A percentile compares a stretch with the other conserved stretches of the same genome.
Evolutionary conservation across 2,888 invertebrate species (phyloP).

Genomic region (Tenthredo mesomela): DNA sequence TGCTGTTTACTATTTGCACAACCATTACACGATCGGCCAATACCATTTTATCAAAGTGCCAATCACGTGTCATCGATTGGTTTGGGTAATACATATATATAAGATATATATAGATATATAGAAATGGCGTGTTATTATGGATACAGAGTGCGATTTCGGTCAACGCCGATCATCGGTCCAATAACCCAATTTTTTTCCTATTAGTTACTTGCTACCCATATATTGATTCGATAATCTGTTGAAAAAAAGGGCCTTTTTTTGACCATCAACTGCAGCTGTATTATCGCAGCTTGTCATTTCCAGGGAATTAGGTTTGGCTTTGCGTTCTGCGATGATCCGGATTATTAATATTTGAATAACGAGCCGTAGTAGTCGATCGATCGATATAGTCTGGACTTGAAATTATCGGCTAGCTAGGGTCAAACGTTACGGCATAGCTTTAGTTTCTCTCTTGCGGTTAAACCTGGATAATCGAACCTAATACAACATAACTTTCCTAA

Average conservation of each 20-base stretch:
- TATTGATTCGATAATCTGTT: background rate
- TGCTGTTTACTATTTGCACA: slow-evolving; percentile 28
- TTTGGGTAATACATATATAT: too few relatives aligned
- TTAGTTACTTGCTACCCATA: background rate
- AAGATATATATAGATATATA: background rate
- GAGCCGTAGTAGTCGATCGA: background rate
- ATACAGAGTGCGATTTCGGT: background rate
- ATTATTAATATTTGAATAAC: slow-evolving; percentile 37
- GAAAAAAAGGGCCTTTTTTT: background rate
- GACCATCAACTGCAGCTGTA: background rate
- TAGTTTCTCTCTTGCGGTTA: background rate
- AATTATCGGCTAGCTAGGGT: background rate
- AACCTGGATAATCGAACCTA: background rate
- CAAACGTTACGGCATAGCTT: background rate
- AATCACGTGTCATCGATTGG: background rate
- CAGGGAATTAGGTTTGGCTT: slow-evolving; percentile 6
- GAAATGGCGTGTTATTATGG: background rate
- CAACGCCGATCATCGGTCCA: background rate
- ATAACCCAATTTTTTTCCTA: background rate
- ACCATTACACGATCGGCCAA: background rate
- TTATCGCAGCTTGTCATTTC: slow-evolving; percentile 28
- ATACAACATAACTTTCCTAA: background rate
- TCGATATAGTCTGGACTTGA: background rate
- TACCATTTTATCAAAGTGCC: slow-evolving; percentile 37
- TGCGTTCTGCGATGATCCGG: background rate